Evolutionary conservation across 2,113 vertebrate species (phyloP), one percentile per base, ranked within the genome.

Genomic region (Megaceryle torquata): DNA sequence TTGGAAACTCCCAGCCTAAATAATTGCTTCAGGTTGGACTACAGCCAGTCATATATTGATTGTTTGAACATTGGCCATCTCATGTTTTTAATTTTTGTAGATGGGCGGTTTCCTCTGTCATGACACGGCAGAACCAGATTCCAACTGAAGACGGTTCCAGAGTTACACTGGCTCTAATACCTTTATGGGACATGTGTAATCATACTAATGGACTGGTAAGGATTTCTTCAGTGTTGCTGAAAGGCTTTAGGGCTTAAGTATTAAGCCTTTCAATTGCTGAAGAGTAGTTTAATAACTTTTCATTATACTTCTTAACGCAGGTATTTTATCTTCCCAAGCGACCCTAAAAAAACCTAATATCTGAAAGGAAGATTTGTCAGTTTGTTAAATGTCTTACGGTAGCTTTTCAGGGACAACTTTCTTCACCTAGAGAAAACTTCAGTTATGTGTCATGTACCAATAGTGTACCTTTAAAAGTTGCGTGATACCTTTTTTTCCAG

Each of bases 161-260:
- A 53, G 98, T 99, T 97, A 99, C 99, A 25, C 97, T 99, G 97
- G 99, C 99, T 50, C 98, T 99, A 41, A 99, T 99, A 96, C 99
- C 99, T 16, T 96, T 99, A 15, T 99, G 99, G 99, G 99, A 99
- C 97, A 99, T 99, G 99, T 99, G 99, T 91, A 99, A 99, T 97
- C 99, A 99, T 97, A 99, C 99, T 89, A 99, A 99, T 17, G 99
- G 99, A 93, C 98, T 99, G 99, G 99, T 99, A 97, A 98, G 96
- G 46, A 82, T 86, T 92, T 80, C 57, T 82, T 89, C 25, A 46
- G 51, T 74, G 61, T 60, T 72, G 72, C 25, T 93, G 63, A 82
- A 91, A 79, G 61, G 46, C 43, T 75, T 89, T 83, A 71, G 10
- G 20, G 26, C 57, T 90, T 83, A 89, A 90, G 31, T 85, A 65